phyloP scores from a whole-genome alignment of 2,113 vertebrate genomes.

The Phodopus roborovskii region DNA sequence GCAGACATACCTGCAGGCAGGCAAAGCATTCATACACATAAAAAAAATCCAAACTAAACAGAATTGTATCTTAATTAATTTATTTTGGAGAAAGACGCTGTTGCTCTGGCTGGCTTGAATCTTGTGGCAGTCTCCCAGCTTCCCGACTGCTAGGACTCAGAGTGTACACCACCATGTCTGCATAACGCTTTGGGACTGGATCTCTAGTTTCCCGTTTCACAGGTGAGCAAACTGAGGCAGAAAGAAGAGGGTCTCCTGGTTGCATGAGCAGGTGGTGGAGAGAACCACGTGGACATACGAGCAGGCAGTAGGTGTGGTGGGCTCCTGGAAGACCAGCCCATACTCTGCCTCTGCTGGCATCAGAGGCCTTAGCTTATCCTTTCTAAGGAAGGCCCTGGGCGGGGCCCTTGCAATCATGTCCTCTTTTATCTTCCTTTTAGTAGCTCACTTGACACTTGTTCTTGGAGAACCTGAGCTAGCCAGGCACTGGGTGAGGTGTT shows the following conservation, averaged over 20 bases:
- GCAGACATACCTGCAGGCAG: neutral
- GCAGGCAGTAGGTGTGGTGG: neutral
- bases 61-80: neutral
- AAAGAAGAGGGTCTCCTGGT: neutral
- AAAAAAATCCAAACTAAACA: neutral
- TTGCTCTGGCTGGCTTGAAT: neutral
- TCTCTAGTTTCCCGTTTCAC: neutral
- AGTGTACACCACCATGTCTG: neutral
- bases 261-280: neutral
- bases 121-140: neutral
- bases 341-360: neutral
- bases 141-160: neutral
- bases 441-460: neutral
- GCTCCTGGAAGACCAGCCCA: fast-evolving
- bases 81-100: neutral
- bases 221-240: constrained; percentile 1
- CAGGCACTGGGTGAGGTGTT: neutral
- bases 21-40: neutral
- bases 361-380: neutral
- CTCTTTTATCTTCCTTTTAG: neutral
- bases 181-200: neutral
- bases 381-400: neutral
- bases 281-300: neutral
- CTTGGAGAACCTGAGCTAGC: neutral
- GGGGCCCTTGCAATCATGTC: no score